These are phyloP conservation scores for Tineola bisselliella DNA, from an alignment of 2,888 invertebrate species.

Conservation along the genomic window DNA sequence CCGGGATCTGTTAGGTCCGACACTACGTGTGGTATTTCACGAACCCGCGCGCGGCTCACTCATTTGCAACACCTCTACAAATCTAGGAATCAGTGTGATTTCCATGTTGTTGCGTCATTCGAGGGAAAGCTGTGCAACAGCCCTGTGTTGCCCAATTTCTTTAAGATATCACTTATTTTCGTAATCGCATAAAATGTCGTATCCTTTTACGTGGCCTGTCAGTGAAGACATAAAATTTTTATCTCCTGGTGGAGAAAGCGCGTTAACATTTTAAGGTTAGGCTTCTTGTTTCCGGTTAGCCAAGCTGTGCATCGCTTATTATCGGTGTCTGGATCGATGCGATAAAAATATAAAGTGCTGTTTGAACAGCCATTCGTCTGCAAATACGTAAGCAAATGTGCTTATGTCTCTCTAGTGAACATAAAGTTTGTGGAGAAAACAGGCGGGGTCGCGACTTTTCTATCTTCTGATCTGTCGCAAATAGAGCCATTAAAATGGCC, in stretches of 20 bases:
- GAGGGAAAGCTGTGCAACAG: neutral
- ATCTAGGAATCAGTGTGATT: constrained; percentile 6
- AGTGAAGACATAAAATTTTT: constrained; percentile 32
- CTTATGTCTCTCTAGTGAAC: neutral
- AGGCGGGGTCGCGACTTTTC: neutral
- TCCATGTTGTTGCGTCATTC: constrained; percentile 6
- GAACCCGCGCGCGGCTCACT: constrained; percentile 6
- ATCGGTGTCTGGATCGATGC: neutral
- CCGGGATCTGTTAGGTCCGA: neutral
- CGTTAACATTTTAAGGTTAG: constrained; percentile 25
- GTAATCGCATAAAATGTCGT: constrained; percentile 22
- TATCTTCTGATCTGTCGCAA: constrained; percentile 7
- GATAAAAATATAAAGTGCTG: neutral
- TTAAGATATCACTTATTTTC: constrained; percentile 20
- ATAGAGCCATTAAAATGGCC: constrained; percentile 7
- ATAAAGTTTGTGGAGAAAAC: neutral
- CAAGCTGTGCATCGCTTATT: neutral
- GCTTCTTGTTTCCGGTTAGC: constrained; percentile 25
- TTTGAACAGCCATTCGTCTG: neutral
- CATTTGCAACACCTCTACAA: constrained; percentile 10
- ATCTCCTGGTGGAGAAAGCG: constrained; percentile 44
- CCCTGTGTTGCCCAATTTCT: constrained; percentile 26
- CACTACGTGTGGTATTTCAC: constrained; percentile 16
- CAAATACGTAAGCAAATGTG: neutral
- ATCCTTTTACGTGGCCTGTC: constrained; percentile 34